A percentile compares a stretch with the other conserved stretches of the same genome.
These are phyloP conservation scores for Paralichthys olivaceus DNA, from an alignment of 2,113 vertebrate species.

Conservation along the genomic window DNA sequence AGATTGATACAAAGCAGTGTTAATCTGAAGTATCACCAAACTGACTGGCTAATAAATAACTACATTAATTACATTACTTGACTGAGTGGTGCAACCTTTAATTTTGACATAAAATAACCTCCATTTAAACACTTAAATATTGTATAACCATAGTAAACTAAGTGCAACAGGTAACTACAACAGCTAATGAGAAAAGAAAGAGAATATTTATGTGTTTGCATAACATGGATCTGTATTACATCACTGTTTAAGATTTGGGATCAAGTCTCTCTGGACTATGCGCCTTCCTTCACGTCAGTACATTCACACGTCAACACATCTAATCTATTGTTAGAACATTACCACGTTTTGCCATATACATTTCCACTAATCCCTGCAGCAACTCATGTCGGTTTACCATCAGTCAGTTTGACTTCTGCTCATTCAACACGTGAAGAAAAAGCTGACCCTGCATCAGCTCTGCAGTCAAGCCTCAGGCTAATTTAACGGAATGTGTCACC, in stretches of 20 bases:
- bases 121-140: neutral
- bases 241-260: slow-evolving; percentile 22
- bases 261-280: slow-evolving; percentile 25
- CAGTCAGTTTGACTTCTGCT: slow-evolving; percentile 62
- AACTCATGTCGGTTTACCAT: slow-evolving; percentile 63
- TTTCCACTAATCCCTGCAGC: slow-evolving; percentile 65
- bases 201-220: neutral
- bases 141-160: neutral
- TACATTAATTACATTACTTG: too few species aligned
- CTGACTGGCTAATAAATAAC: too few species aligned
- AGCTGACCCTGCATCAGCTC: slow-evolving; percentile 40
- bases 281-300: slow-evolving; percentile 15
- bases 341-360: slow-evolving; percentile 57
- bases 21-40: too few species aligned
- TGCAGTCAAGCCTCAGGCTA: slow-evolving; percentile 48
- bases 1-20: too few species aligned
- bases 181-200: neutral
- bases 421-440: slow-evolving; percentile 57
- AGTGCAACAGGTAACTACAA: neutral
- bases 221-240: slow-evolving; percentile 31
- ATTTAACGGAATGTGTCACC: slow-evolving; percentile 68
- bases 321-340: slow-evolving; percentile 64
- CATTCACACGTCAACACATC: slow-evolving; percentile 66
- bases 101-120: neutral
- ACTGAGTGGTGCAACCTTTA: too few species aligned